Evolutionary conservation across 2,888 invertebrate species (phyloP).

Genomic region (Erpobdella octoculata): DNA sequence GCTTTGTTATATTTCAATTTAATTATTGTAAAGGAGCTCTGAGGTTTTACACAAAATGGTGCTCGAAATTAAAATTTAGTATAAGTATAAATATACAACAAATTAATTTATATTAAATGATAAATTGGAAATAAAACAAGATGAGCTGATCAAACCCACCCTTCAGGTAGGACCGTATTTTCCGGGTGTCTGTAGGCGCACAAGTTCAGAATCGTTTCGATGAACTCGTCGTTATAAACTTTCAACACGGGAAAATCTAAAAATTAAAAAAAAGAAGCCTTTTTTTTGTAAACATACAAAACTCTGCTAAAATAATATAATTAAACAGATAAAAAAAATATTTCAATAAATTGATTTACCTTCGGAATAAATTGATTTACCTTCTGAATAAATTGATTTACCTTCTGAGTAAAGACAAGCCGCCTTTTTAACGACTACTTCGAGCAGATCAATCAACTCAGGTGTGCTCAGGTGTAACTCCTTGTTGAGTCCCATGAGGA

Average conservation of each 20-base stretch:
- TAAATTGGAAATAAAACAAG: not conserved
- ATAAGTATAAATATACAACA: too few relatives aligned
- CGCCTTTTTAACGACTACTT: conserved; percentile 75
- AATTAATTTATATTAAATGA: too few relatives aligned
- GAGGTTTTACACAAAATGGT: too few relatives aligned
- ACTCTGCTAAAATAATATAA: too few relatives aligned
- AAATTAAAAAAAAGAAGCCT: too few relatives aligned
- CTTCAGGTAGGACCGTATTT: conserved; percentile 75
- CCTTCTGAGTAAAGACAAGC: conserved; percentile 69
- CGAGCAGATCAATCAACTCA: conserved; percentile 77
- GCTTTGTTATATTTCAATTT: too few relatives aligned
- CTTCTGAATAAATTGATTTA: conserved; percentile 23
- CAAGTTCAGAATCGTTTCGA: conserved; percentile 80
- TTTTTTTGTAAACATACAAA: too few relatives aligned
- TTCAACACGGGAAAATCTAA: conserved; percentile 47
- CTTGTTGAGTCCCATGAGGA: conserved; percentile 71
- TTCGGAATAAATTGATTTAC: not conserved
- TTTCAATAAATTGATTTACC: not conserved
- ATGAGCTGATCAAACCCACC: conserved; percentile 56
- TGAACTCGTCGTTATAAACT: conserved; percentile 61
- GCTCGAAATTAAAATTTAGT: too few relatives aligned
- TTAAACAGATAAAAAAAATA: too few relatives aligned
- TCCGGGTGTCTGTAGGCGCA: conserved; percentile 86
- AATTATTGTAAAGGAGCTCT: too few relatives aligned
- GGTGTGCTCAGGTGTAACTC: conserved; percentile 64